Base-by-base conservation (phyloP, 2,888 invertebrate species). In the Agrochola macilenta region DNA sequence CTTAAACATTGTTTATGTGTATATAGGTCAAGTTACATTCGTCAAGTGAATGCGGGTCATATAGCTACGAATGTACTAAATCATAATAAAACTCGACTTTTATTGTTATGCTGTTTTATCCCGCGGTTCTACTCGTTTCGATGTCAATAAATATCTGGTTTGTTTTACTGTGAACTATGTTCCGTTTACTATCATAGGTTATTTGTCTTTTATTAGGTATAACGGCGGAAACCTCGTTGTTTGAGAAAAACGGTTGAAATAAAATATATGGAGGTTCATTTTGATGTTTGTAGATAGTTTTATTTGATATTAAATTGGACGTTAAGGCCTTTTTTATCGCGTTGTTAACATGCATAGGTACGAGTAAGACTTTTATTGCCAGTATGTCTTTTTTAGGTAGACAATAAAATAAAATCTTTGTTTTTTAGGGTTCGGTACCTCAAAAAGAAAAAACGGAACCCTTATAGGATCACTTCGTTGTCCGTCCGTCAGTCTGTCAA, bases 11-110 rank as follows among this genome's bases (percentile, higher is more conserved):
- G 74, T 73, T 70, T 39, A 30, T 74, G 49, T 68, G 57, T 79
- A 49, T 61, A 78, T 68, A 76, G 90, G 79, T 90, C 89, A 87
- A 78, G 68, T 72, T 87, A 75, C 43, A 69, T 46, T 85, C 87
- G 90, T 80, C 5, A 66, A 7, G 64, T 76, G 64, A 78, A 84
- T 65, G 74, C 70, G 78, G 88, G 89, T 87, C 86, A 87, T 84
- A 90, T 88, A 88, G 86, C 87, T 87, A 88, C 84, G 87, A 88
- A 85, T 80, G 83, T 82, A 84, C 87, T 91, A 91, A 90, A 91
- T 92, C 91, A 91, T 91, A 90, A 91, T 91, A 91, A 90, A 85
- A 86, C 75, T 87, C 82, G 89, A 92, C 91, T 91, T 92, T 91
- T 91, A 92, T 92, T 89, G 87, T 89, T 74, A 79, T 84, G 80